Evolutionary conservation across 1,140 invertebrate genomes (phyloP).

Genomic region (Elymnias hypermnestra): DNA sequence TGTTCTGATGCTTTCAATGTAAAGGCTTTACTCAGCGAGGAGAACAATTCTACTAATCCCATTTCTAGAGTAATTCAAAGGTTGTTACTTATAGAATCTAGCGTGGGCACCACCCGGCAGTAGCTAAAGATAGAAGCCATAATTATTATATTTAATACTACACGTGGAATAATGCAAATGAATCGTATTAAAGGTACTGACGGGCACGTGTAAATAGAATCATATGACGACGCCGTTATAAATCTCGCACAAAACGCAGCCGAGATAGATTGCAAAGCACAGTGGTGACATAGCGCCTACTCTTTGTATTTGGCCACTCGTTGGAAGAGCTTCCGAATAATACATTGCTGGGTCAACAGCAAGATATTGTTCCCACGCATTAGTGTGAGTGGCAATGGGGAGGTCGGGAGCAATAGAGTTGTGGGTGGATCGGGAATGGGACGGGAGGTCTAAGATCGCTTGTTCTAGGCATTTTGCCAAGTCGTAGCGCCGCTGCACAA

Average conservation of each 20-base stretch:
- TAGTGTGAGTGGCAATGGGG: slow-evolving; percentile 47
- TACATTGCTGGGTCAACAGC: slow-evolving; percentile 49
- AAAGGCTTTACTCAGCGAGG: no score
- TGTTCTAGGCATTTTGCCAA: slow-evolving; percentile 58
- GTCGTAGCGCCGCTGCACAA: slow-evolving; percentile 56
- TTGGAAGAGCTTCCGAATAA: slow-evolving; percentile 17
- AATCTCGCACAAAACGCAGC: slow-evolving; percentile 13
- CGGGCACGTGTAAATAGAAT: slow-evolving; percentile 11
- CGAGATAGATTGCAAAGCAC: slow-evolving; percentile 13
- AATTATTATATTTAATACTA: no score
- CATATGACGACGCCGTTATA: slow-evolving; percentile 13
- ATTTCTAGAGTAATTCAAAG: no score
- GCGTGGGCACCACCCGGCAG: no score
- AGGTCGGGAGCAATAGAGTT: slow-evolving; percentile 37
- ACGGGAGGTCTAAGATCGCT: slow-evolving; percentile 29
- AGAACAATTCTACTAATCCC: no score
- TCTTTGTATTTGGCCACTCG: slow-evolving; percentile 15
- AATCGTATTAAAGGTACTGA: no score
- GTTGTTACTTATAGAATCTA: no score
- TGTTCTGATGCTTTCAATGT: no score
- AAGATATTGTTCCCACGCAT: slow-evolving; percentile 43
- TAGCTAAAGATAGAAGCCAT: no score
- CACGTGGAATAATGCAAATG: no score
- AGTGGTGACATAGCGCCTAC: slow-evolving; percentile 11
- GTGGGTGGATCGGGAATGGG: slow-evolving; percentile 27